Evolutionary conservation across 2,797 vertebrate genomes (phyloP).

Genomic region (Acropternis orthonyx): DNA sequence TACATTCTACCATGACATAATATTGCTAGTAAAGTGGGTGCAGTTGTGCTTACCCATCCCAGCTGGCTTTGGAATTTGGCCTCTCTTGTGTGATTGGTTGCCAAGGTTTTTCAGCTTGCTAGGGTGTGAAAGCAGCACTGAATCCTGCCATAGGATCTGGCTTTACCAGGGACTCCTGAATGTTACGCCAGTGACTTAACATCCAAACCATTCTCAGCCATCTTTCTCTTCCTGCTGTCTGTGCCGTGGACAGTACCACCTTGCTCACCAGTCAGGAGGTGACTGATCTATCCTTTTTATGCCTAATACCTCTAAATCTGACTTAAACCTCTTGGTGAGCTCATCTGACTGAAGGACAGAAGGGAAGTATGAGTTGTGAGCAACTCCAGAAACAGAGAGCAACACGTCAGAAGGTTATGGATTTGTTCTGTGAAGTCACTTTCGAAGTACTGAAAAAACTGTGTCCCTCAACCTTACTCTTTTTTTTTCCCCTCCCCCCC

Average conservation of each 20-base stretch:
- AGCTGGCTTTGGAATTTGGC: neutral
- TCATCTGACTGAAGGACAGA: neutral
- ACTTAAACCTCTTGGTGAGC: neutral
- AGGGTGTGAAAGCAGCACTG: neutral
- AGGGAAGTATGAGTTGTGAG: neutral
- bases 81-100: neutral
- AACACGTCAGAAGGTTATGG: neutral
- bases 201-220: neutral
- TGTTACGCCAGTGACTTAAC: neutral
- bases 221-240: neutral
- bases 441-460: neutral
- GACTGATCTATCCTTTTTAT: neutral
- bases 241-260: neutral
- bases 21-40: neutral
- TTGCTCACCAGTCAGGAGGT: neutral
- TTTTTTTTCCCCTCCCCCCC: rapidly evolving
- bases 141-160: neutral
- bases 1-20: neutral
- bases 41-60: neutral
- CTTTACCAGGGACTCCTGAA: neutral
- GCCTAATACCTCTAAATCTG: neutral
- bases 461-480: neutral
- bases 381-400: neutral
- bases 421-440: neutral
- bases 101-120: neutral